Percentiles rank a stretch among this genome's conserved stretches.
phyloP scores from a whole-genome alignment of 1,140 invertebrate species.

The Ips typographus region DNA sequence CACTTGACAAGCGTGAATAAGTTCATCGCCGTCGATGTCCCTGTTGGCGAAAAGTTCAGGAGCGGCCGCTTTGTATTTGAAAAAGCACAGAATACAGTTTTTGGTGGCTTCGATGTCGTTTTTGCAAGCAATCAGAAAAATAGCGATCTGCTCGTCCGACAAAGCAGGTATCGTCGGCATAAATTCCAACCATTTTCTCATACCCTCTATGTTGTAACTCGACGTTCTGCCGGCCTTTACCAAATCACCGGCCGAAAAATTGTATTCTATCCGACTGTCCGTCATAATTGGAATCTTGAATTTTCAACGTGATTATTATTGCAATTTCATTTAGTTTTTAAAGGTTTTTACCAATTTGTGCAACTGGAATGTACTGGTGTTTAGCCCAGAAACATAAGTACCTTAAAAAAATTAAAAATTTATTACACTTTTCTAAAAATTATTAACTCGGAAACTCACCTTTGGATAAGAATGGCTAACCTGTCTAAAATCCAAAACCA shows the following conservation, averaged over 20 bases:
- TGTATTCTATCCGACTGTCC: constrained; percentile 20
- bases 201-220: constrained; percentile 37
- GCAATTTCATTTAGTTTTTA: no score
- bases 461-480: no score
- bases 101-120: constrained; percentile 58
- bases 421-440: no score
- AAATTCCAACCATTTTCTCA: constrained; percentile 39
- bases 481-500: no score
- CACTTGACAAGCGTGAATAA: constrained; percentile 38
- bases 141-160: constrained; percentile 53
- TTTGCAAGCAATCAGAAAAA: constrained; percentile 63
- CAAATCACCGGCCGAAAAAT: constrained; percentile 36
- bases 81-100: constrained; percentile 62
- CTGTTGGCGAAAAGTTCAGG: constrained; percentile 62
- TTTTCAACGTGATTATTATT: no score
- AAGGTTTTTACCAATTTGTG: no score
- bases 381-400: no score
- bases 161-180: constrained; percentile 37
- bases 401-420: no score
- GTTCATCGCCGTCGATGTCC: constrained; percentile 44
- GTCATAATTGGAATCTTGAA: constrained; percentile 14
- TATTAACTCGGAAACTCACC: no score
- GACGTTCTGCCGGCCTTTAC: constrained; percentile 36
- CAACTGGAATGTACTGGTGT: no score
- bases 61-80: constrained; percentile 55